phyloP scores from a whole-genome alignment of 2,113 vertebrate species.

The Isurus oxyrinchus region DNA sequence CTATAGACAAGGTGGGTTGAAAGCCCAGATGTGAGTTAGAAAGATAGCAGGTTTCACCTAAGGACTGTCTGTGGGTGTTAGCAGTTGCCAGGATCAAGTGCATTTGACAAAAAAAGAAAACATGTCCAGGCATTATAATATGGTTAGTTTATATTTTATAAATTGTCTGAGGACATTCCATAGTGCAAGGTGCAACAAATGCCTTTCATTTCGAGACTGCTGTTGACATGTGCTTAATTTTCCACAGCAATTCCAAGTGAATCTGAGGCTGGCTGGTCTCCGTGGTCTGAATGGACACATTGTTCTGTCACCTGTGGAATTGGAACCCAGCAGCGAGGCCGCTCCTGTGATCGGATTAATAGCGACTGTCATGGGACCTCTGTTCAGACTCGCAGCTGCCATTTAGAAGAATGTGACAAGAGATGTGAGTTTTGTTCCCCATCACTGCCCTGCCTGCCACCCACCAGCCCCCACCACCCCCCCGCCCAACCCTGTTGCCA shows the following conservation, averaged over 20 bases:
- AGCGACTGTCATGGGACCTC: conserved; percentile 91
- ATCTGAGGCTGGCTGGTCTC: conserved; percentile 85
- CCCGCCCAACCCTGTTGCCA: background rate
- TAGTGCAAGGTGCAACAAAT: background rate
- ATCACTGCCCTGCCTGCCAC: background rate
- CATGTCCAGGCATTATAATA: too few species aligned
- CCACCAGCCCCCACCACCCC: background rate
- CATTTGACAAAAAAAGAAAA: background rate
- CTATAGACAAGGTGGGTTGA: background rate
- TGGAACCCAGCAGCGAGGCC: conserved; percentile 90
- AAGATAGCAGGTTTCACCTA: background rate
- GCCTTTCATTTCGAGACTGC: background rate
- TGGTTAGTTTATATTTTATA: background rate
- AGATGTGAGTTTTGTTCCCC: conserved; percentile 72
- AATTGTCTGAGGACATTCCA: background rate
- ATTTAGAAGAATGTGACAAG: conserved; percentile 90
- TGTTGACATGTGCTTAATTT: background rate
- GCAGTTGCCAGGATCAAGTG: too few species aligned
- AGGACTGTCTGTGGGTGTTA: background rate
- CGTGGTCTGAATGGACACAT: conserved; percentile 96
- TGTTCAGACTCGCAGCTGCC: conserved; percentile 93
- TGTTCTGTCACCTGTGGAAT: conserved; percentile 90
- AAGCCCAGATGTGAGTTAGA: background rate
- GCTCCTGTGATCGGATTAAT: conserved; percentile 96
- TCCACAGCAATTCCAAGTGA: conserved; percentile 50